These are phyloP conservation scores for Sesamia nonagrioides DNA, from an alignment of 1,140 invertebrate species.

Conservation along the genomic window DNA sequence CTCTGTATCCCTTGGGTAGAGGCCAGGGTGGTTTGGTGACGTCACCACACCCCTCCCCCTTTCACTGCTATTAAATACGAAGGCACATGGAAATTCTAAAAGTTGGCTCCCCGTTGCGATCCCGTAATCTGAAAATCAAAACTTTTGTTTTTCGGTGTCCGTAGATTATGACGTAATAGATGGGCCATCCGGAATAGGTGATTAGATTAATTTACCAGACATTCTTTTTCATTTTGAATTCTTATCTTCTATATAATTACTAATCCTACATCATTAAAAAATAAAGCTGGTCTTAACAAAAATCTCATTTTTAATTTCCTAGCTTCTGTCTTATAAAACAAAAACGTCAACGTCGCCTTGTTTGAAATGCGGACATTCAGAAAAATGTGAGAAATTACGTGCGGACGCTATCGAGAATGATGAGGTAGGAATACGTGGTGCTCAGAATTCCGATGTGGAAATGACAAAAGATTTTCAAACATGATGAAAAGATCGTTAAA, in stretches of 20 bases:
- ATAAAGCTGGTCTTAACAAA: background rate
- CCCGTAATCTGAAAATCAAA: constrained; percentile 90
- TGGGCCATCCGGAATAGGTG: background rate
- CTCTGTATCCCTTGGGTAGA: constrained; percentile 96
- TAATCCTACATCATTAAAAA: no score
- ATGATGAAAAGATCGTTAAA: background rate
- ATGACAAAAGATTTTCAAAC: constrained; percentile 33
- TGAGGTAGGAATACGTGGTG: constrained; percentile 33
- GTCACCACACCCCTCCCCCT: constrained; percentile 93
- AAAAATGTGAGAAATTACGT: constrained; percentile 41
- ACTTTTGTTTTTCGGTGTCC: constrained; percentile 32
- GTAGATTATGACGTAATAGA: constrained; percentile 21
- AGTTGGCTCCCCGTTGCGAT: constrained; percentile 93
- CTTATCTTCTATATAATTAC: no score
- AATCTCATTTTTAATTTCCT: background rate
- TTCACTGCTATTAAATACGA: constrained; percentile 93
- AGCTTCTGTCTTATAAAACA: background rate
- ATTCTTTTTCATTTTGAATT: background rate
- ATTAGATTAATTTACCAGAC: no score
- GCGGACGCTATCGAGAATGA: constrained; percentile 22
- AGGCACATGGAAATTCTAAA: constrained; percentile 92
- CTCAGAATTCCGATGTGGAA: constrained; percentile 22
- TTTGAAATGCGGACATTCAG: constrained; percentile 37
- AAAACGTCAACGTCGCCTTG: constrained; percentile 11
- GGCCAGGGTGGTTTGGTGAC: constrained; percentile 97